Percentiles rank a stretch among this genome's conserved stretches.
Evolutionary conservation across 1,140 invertebrate genomes (phyloP).

Genomic region (Anthonomus grandis): DNA sequence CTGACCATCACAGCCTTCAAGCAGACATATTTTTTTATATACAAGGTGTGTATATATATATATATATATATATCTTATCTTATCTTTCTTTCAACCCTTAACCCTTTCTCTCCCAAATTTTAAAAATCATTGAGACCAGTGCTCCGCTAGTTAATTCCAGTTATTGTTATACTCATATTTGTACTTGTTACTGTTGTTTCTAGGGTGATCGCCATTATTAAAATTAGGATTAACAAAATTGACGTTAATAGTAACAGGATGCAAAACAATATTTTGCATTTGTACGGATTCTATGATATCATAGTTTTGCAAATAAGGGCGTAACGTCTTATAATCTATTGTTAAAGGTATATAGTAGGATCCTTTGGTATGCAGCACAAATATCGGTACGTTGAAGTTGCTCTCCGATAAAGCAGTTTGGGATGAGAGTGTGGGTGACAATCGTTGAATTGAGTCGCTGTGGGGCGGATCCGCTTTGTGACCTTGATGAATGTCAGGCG

Average conservation of each 20-base stretch:
- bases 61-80: no score
- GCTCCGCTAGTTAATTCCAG: conserved; percentile 26
- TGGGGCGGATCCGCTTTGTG: conserved; percentile 23
- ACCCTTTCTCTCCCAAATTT: background rate
- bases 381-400: conserved; percentile 66
- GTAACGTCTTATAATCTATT: conserved; percentile 72
- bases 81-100: conserved; percentile 2
- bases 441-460: conserved; percentile 23
- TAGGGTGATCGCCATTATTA: conserved; percentile 17
- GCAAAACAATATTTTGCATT: conserved; percentile 65
- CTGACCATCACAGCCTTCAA: conserved; percentile 40
- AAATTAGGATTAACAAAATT: conserved; percentile 62
- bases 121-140: no score
- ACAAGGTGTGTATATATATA: no score
- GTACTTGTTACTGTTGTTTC: conserved; percentile 23
- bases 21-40: no score
- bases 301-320: conserved; percentile 64
- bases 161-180: conserved; percentile 32
- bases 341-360: conserved; percentile 89
- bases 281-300: conserved; percentile 56
- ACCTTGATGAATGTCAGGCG: conserved; percentile 27
- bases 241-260: conserved; percentile 88
- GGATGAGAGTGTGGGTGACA: conserved; percentile 27
- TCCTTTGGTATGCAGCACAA: conserved; percentile 78
- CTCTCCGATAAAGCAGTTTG: conserved; percentile 34